Evolutionary conservation across 2,888 invertebrate species (phyloP).

Genomic region (Ophion slaviceki): DNA sequence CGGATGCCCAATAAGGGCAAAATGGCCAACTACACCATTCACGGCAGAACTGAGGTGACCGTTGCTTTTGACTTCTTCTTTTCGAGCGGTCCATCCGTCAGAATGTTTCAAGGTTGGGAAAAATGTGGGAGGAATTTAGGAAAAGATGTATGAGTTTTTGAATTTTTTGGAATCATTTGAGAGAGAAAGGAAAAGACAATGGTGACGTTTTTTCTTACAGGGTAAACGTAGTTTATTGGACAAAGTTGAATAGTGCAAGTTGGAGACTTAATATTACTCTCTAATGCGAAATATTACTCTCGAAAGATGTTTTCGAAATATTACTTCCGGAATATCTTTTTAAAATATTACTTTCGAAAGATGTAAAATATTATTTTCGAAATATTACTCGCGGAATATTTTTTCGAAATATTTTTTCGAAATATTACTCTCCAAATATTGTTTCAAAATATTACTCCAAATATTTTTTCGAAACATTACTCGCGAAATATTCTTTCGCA

Average conservation of each 20-base stretch:
- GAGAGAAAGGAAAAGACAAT: background rate
- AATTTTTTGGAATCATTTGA: background rate
- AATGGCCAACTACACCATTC: slow-evolving; percentile 93
- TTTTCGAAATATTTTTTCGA: background rate
- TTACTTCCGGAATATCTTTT: no score
- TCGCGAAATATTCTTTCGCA: no score
- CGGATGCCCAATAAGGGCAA: slow-evolving; percentile 92
- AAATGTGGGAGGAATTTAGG: no score
- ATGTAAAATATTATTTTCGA: no score
- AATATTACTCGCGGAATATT: no score
- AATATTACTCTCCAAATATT: background rate
- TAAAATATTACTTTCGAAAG: no score
- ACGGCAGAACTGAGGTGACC: slow-evolving; percentile 94
- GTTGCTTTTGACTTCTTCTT: background rate
- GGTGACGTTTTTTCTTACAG: background rate
- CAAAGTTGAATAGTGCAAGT: background rate
- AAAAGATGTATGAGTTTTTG: background rate
- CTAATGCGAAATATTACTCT: background rate
- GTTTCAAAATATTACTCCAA: background rate
- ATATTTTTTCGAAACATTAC: background rate
- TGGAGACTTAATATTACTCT: background rate
- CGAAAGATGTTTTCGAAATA: no score
- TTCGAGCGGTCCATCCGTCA: no score
- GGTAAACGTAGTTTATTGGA: background rate
- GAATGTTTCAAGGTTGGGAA: no score